phyloP scores from a whole-genome alignment of 2,113 vertebrate genomes.

The Brachyhypopomus gauderio region DNA sequence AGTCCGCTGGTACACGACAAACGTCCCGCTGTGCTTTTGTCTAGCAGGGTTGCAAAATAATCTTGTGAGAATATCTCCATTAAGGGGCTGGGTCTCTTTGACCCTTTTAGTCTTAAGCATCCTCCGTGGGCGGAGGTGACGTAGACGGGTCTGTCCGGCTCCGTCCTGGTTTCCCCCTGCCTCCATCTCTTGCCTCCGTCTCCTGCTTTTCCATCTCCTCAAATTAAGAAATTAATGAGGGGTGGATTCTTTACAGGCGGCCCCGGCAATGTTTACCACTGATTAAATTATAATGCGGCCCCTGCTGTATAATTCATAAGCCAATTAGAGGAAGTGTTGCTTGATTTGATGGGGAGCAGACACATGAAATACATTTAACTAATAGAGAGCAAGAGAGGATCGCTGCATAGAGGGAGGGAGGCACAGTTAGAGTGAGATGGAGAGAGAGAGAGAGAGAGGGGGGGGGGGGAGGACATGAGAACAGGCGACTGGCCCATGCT shows the following conservation, averaged over 20 bases:
- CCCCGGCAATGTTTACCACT: conserved; percentile 88
- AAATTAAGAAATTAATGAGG: conserved; percentile 93
- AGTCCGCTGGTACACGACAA: conserved; percentile 69
- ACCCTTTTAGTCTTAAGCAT: conserved; percentile 65
- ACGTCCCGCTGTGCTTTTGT: background rate
- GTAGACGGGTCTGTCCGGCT: conserved; percentile 66
- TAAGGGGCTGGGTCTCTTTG: conserved; percentile 22
- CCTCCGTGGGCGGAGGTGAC: conserved; percentile 68
- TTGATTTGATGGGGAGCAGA: conserved; percentile 91
- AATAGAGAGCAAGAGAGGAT: conserved; percentile 61
- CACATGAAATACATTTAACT: conserved; percentile 93
- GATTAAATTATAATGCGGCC: conserved; percentile 90
- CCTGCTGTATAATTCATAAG: conserved; percentile 90
- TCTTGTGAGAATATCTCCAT: conserved; percentile 14
- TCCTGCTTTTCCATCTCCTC: conserved; percentile 54
- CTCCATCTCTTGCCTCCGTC: conserved; percentile 19
- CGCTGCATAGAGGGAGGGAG: conserved; percentile 46
- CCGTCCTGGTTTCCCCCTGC: conserved; percentile 62
- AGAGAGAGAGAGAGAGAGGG: conserved; percentile 9
- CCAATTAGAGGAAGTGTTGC: conserved; percentile 96
- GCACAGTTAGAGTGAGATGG: conserved; percentile 50
- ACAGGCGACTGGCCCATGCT: conserved; percentile 71
- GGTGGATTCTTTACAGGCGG: conserved; percentile 80
- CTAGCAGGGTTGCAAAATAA: conserved; percentile 56
- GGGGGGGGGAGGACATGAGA: conserved; percentile 48